Conservation (phyloP, 2,113 vertebrate genomes). For the Mola mola region DNA sequence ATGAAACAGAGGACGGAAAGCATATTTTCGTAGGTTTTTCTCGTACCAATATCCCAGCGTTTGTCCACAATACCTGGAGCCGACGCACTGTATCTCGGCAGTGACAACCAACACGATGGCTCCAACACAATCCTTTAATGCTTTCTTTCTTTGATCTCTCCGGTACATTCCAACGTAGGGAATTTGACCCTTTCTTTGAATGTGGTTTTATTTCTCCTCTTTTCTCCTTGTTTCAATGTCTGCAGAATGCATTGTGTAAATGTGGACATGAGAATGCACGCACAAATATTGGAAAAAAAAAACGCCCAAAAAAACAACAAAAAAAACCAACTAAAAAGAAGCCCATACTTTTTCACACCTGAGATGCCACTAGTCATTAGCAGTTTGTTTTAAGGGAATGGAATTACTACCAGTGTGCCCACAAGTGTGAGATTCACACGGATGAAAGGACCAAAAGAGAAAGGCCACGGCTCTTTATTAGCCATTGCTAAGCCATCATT, state of each 20-base stretch:
- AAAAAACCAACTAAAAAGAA: constrained; percentile 59
- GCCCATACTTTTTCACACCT: constrained; percentile 64
- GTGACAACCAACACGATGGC: constrained; percentile 58
- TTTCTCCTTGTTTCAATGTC: constrained; percentile 71
- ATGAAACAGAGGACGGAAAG: constrained; percentile 12
- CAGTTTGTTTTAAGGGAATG: constrained; percentile 59
- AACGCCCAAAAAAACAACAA: background rate
- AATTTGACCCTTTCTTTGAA: constrained; percentile 81
- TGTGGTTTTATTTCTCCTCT: constrained; percentile 77
- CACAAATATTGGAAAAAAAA: constrained; percentile 63
- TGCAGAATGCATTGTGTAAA: constrained; percentile 81
- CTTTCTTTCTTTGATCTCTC: constrained; percentile 83
- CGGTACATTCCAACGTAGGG: constrained; percentile 86
- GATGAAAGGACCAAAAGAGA: constrained; percentile 75
- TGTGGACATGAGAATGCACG: constrained; percentile 76
- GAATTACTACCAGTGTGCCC: constrained; percentile 76
- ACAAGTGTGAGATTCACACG: constrained; percentile 73
- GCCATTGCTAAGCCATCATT: constrained; percentile 85
- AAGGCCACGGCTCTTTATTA: constrained; percentile 76
- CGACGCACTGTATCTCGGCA: constrained; percentile 50
- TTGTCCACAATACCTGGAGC: constrained; percentile 30
- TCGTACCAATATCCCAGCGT: constrained; percentile 61
- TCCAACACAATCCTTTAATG: constrained; percentile 64
- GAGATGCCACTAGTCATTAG: constrained; percentile 87
- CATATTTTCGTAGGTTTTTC: constrained; percentile 77